phyloP scores from a whole-genome alignment of 2,113 vertebrate genomes.

The Macquaria ambigua region DNA sequence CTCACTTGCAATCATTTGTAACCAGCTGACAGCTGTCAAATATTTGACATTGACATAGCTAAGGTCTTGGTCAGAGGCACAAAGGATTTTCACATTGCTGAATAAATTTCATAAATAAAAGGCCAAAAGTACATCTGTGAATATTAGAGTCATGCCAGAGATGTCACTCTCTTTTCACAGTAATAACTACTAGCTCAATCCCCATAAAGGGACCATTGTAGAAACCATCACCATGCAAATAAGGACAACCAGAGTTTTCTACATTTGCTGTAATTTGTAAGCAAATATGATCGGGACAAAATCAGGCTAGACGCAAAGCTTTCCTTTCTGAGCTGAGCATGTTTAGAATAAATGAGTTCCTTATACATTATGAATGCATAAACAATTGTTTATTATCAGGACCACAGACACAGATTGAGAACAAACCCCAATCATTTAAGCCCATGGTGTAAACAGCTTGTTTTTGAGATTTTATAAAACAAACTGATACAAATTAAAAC shows the following conservation, averaged over 20 bases:
- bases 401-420: neutral
- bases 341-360: neutral
- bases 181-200: neutral
- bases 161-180: neutral
- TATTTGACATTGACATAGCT: slow-evolving; percentile 15
- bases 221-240: neutral
- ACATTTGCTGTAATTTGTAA: neutral
- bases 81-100: neutral
- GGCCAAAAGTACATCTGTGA: neutral
- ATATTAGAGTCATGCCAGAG: neutral
- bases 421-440: slow-evolving; percentile 1
- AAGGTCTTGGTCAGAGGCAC: slow-evolving; percentile 8
- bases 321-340: neutral
- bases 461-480: slow-evolving; percentile 10
- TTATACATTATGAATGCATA: slow-evolving; percentile 14
- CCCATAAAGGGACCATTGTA: neutral
- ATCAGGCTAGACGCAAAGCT: neutral
- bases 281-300: neutral
- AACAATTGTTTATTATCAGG: slow-evolving; percentile 23
- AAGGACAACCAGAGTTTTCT: neutral
- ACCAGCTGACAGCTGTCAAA: slow-evolving; percentile 26
- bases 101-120: neutral
- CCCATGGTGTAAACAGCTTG: neutral
- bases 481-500: slow-evolving; percentile 36
- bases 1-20: slow-evolving; percentile 2